Conservation (phyloP, 64 coral and sea anemone species). For the Exaiptasia diaphana region DNA sequence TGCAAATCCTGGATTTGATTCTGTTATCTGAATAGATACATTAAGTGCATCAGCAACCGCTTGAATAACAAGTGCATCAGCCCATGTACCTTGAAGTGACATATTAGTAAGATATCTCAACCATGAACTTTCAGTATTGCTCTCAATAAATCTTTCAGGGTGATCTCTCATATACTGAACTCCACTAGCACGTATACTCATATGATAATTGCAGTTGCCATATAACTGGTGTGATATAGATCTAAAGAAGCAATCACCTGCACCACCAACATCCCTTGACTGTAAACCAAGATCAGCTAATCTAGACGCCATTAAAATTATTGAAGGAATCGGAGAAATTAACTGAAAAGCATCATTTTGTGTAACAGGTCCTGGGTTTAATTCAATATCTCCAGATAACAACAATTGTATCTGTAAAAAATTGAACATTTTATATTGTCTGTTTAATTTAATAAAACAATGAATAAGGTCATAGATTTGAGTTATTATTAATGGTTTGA, state of each 20-base stretch:
- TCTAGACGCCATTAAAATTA: slow-evolving; percentile 41
- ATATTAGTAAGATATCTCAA: slow-evolving; percentile 48
- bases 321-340: slow-evolving; percentile 17
- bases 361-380: slow-evolving; percentile 55
- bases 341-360: slow-evolving; percentile 52
- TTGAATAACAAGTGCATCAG: slow-evolving; percentile 48
- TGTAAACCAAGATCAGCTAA: slow-evolving; percentile 50
- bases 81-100: slow-evolving; percentile 48
- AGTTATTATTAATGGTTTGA: too few relatives aligned
- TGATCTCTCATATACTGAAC: slow-evolving; percentile 57
- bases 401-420: too few relatives aligned
- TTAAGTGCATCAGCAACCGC: slow-evolving; percentile 47
- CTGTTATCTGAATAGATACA: slow-evolving; percentile 37
- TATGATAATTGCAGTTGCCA: slow-evolving; percentile 58
- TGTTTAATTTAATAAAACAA: too few relatives aligned
- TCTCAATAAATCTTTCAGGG: slow-evolving; percentile 53
- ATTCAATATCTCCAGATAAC: too few relatives aligned
- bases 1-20: slow-evolving; percentile 62
- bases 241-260: slow-evolving; percentile 57
- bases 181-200: slow-evolving; percentile 34
- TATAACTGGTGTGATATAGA: slow-evolving; percentile 57
- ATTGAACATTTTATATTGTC: too few relatives aligned
- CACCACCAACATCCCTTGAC: slow-evolving; percentile 40
- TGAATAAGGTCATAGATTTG: too few relatives aligned
- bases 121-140: slow-evolving; percentile 60